Base-by-base conservation (phyloP, 35 echinoderm and acorn worm species). In the Patiria miniata region DNA sequence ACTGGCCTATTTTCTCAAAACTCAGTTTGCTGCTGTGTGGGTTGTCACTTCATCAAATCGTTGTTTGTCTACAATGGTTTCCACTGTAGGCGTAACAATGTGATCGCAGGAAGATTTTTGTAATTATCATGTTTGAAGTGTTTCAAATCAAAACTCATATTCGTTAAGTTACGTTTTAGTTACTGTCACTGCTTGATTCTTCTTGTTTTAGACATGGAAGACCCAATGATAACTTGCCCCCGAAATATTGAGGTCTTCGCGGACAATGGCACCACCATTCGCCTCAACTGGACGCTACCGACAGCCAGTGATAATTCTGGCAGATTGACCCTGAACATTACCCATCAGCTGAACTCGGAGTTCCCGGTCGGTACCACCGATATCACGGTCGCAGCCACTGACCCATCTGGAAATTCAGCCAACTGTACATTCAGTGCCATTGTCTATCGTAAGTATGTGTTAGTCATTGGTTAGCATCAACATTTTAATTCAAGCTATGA, bases 241-340 rank as follows among this genome's bases (percentile, higher is more conserved):
- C 2, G 19, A 17, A 36, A 83, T 50, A 77, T 88, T 78, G 37
- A 78, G 33, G 82, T 57, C 34, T 36, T 80, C 21, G 79, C 80
- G 10, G 91, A 84, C 39, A 86, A 69, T 0, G 86, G 86, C 26
- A 38, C 82, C 26, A 40, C 40, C 7, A 58, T 83, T 26, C 53
- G 61, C 22, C 44, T 83, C 22, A 81, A 61, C 51, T 93, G 91
- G 91, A 58, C 79, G 7, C 61, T 76, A 19, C 86, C 91, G n/a
- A 86, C 80, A 1, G 81, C 86, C 29, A 84, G 86, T 5, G 91
- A 93, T 69, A 93, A 93, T 39, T 89, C 81, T 33, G 42, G 42
- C 42, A 86, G 79, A n/a, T 17, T 40, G 18, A 79, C 36, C 19
- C 22, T 93, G 30, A 38, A 80, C 10, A 84, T 68, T 0, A 82